Conservation (phyloP, 2,797 vertebrate genomes). For the Cheirogaleus major region DNA sequence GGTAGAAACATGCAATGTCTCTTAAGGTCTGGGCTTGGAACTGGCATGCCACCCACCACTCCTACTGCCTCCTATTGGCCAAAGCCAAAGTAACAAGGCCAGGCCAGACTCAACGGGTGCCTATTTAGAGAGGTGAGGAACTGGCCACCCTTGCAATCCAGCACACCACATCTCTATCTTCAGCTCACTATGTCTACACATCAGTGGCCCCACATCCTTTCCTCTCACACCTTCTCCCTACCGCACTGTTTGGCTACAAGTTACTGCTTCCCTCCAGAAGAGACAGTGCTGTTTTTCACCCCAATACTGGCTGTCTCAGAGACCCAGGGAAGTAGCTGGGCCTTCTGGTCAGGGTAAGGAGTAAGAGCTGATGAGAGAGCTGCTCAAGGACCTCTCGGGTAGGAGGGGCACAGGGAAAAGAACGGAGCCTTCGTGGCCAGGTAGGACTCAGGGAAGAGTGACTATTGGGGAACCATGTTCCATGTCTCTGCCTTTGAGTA, state of each 20-base stretch:
- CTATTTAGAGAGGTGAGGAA: too few relatives aligned
- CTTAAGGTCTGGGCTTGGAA: background rate
- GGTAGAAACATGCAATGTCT: background rate
- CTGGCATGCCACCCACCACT: background rate
- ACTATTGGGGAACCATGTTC: background rate
- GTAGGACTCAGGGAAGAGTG: background rate
- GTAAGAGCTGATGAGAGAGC: background rate
- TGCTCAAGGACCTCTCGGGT: background rate
- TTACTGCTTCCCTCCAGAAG: background rate
- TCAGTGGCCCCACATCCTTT: background rate
- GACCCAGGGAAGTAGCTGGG: background rate
- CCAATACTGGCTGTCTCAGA: background rate
- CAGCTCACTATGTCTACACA: background rate
- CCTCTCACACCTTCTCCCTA: background rate
- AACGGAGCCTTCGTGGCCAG: background rate
- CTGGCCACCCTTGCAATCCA: background rate
- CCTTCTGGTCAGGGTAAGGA: background rate
- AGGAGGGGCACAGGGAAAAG: background rate
- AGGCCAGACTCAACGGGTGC: background rate
- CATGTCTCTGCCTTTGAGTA: background rate
- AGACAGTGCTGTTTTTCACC: background rate
- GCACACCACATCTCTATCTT: fast-evolving
- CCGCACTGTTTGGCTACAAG: too few relatives aligned
- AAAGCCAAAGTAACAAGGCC: background rate
- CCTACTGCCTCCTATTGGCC: background rate